A percentile compares a stretch with the other conserved stretches of the same genome.
phyloP scores from a whole-genome alignment of 2,113 vertebrate genomes.

The Poeciliopsis retropinna region DNA sequence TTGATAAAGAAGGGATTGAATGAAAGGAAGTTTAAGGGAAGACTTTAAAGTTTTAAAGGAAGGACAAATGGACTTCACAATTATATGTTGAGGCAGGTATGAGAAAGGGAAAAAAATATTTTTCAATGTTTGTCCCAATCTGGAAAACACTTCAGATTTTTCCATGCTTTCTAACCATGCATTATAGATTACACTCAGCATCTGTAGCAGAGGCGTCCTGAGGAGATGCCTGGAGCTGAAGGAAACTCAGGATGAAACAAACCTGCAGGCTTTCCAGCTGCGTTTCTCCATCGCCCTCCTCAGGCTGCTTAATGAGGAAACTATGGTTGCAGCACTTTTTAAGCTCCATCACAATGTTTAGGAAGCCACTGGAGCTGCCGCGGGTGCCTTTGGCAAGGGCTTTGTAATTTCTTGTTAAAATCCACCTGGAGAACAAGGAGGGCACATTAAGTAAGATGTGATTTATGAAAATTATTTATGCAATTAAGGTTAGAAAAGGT shows the following conservation, averaged over 20 bases:
- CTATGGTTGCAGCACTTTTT: slow-evolving; percentile 99
- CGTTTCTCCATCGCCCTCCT: slow-evolving; percentile 85
- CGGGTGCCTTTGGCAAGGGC: slow-evolving; percentile 92
- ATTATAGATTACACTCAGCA: too few species aligned
- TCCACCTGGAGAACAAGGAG: slow-evolving; percentile 87
- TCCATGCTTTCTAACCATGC: too few species aligned
- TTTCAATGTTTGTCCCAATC: too few species aligned
- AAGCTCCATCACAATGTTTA: slow-evolving; percentile 98
- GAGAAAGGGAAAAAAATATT: too few species aligned
- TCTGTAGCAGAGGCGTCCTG: slow-evolving; percentile 2
- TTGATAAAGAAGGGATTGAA: too few species aligned
- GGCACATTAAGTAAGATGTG: not conserved
- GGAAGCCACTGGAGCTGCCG: slow-evolving; percentile 95
- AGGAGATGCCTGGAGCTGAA: slow-evolving; percentile 32
- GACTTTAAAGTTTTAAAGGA: too few species aligned
- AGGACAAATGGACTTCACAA: too few species aligned
- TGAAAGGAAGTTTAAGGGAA: too few species aligned
- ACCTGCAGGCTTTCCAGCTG: slow-evolving; percentile 86
- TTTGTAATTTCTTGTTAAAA: slow-evolving; percentile 98
- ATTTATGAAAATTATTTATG: not conserved
- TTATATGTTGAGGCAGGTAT: too few species aligned
- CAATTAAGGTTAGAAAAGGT: not conserved
- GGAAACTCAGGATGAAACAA: not conserved
- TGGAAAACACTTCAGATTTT: too few species aligned
- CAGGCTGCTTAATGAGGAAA: slow-evolving; percentile 91